Evolutionary conservation across 2,888 invertebrate genomes (phyloP), one percentile per base, ranked within the genome.

Genomic region (Ceramica pisi): DNA sequence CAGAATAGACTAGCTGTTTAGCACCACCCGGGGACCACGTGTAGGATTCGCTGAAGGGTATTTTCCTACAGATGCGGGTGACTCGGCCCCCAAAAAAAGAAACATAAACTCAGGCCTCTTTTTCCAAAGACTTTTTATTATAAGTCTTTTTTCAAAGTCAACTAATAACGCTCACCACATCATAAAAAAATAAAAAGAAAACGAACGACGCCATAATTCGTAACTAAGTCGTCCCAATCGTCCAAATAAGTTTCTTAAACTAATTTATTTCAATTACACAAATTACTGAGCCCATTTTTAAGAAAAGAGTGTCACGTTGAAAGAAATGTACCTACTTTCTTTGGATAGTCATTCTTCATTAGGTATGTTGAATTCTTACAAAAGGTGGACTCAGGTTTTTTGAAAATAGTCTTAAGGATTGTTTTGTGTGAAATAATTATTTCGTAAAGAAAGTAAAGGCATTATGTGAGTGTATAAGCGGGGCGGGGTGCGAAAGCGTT

Each of bases 231-330:
- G 56, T 67, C 78, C 44, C 53, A 53, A 78, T 74, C 50, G 50
- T 53, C 31, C 19, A 56, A 75, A 78, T 78, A 72, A 63, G 26
- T 84, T 81, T 71, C 64, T 35, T 59, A 75, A 55, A 57, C 62
- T 26, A 68, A 83, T 81, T 80, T 55, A 71, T 80, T 66, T 75
- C 67, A 83, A 75, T 80, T 67, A 75, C 35, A 46, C 55, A 51
- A 65, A 78, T 82, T 73, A 68, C 41, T 21, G 70, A 41, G 55
- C 2, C 59, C 65, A 66, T 65, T 80, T 68, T 65, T 26, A 65
- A 44, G 48, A 51, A 67, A 70, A 21, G 19, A 44, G 50, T 70
- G 74, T 57, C 55, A 66, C n/a, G 38, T 60, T 38, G 65, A 35
- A 50, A 65, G 51, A 62, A 77, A 71, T 64, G 46, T 72, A 46